These are phyloP conservation scores for Cremastinae sp. DNA, from an alignment of 2,888 invertebrate genomes.

Conservation along the genomic window DNA sequence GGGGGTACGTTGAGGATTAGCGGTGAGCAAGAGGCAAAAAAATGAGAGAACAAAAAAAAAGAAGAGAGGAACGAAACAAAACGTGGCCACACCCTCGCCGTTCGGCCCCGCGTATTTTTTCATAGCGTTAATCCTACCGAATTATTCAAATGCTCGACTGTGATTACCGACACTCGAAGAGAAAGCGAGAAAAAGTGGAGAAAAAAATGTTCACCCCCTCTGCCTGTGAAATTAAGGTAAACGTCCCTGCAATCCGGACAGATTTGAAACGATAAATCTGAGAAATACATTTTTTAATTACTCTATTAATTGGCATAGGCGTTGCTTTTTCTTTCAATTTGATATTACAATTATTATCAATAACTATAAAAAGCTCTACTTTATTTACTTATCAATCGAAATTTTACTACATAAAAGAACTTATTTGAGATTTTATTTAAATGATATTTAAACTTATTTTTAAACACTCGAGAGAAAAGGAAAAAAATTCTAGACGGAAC, in stretches of 20 bases:
- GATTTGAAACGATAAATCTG: constrained; percentile 24
- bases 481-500: neutral
- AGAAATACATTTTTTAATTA: constrained; percentile 1
- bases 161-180: constrained; percentile 41
- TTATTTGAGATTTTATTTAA: too few species aligned
- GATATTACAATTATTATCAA: too few species aligned
- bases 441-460: too few species aligned
- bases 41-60: constrained; percentile 15
- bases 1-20: constrained; percentile 65
- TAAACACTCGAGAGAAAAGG: too few species aligned
- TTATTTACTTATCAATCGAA: too few species aligned
- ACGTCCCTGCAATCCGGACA: constrained; percentile 13
- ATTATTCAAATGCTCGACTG: constrained; percentile 47
- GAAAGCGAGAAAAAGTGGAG: constrained; percentile 9
- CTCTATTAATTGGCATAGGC: neutral
- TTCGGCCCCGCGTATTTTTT: constrained; percentile 42
- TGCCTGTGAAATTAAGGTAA: neutral
- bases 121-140: constrained; percentile 54
- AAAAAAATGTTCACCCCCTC: neutral
- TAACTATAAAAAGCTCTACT: too few species aligned
- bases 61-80: constrained; percentile 23
- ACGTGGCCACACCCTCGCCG: constrained; percentile 40
- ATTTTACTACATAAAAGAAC: too few species aligned
- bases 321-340: neutral
- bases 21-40: constrained; percentile 43